Base-by-base conservation (phyloP, 1,140 invertebrate species). In the Aphaenogaster ashmeadi region DNA sequence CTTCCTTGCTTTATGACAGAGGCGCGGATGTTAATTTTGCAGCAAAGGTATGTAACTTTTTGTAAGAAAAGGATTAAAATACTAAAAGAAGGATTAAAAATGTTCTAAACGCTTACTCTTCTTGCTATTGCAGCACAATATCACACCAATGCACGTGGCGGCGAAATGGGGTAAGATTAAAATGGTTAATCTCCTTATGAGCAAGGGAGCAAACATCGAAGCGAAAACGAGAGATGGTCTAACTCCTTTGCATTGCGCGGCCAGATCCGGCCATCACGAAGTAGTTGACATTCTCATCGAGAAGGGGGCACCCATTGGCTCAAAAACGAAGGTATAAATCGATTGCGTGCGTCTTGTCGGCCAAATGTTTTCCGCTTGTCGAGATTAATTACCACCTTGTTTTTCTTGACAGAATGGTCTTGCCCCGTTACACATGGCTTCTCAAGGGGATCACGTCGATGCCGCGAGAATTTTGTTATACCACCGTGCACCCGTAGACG, bases 371-470 rank as follows among this genome's bases (percentile, higher is more conserved):
- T 13, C 33, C 7, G 54, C 3, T n/a, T 18, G n/a, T 0, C 21
- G 50, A 33, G 54, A 77, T 89, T 47, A 44, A 8, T 47, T 71
- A 60, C 13, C 41, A 38, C 47, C 84, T 91, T 79, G 33, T 89
- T 86, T 90, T 72, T 90, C 71, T 91, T 96, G 95, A 38, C 95
- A 98, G 98, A 99, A 99, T 95, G 98, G 98, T 33, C 94, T 99
- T 72, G 98, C 98, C 27, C 98, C 98, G 50, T 95, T 99, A 50
- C 98, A 99, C 94, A 99, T 99, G 98, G 98, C 98, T 84, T 98
- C 98, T 47, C 99, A 99, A 96, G 99, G 99, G 58, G 99, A 99
- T 96, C 99, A 99, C 94, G 98, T 99, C 52, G 98, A 99, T 93
- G 98, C 98, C 84, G 99, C 99, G 5, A 96, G 98, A 78, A 97